Base-by-base conservation (phyloP, 2,888 invertebrate genomes). In the Nemotelus pantherinus region DNA sequence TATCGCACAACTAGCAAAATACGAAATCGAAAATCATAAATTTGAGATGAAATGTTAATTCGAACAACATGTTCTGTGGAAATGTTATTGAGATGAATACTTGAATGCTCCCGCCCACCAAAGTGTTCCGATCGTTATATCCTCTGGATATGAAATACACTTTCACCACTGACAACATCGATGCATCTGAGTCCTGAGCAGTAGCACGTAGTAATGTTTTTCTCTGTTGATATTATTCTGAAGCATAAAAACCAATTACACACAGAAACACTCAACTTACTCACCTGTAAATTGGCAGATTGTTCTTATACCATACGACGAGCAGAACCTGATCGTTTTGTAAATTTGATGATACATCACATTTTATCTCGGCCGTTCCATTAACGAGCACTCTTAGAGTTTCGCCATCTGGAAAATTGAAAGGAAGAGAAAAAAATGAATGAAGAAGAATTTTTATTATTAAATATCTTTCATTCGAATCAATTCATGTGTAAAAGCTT, bases 291-390 rank as follows among this genome's bases (percentile, higher is more conserved):
- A 96, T 94, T 80, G 96, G 95, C 80, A 92, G 91, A 86, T 95
- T 95, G 85, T 94, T 94, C 87, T 95, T 95, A 87, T 96, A 96
- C 96, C 96, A 96, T 75, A 95, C 94, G 83, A 96, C 95, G 74
- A 96, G 90, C 67, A 95, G 90, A 79, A 95, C 92, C 80, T 93
- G 92, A 88, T 96, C 96, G 82, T 94, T 93, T 63, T 91, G 90
- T 81, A 91, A 89, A 74, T 93, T 92, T 65, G 95, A 91, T 81
- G 92, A 91, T 82, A 95, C 93, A 89, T 96, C 95, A 88, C 96
- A 96, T 53, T 95, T 95, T 82, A 96, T 90, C 83, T 93, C 91
- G 76, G 95, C 95, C 82, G 92, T 92, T 79, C 93, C 94, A 82
- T 92, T 92, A 79, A 94, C 91, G 84, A 95, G 81, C 77, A 88